phyloP scores from a whole-genome alignment of 2,888 invertebrate species.

The Hirtodrosophila histrioides region DNA sequence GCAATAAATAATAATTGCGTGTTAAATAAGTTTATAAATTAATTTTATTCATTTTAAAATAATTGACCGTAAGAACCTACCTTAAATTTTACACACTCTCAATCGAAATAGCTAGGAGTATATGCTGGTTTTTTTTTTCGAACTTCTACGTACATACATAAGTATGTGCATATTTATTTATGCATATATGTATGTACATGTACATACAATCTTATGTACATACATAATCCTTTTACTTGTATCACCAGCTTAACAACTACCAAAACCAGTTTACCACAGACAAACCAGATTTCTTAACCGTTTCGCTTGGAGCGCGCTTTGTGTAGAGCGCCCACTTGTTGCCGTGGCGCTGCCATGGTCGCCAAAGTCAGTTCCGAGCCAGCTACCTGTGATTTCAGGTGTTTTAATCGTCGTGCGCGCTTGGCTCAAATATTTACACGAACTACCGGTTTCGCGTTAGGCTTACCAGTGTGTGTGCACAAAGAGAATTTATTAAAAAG shows the following conservation, averaged over 20 bases:
- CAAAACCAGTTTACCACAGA: constrained; percentile 52
- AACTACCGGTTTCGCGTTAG: constrained; percentile 48
- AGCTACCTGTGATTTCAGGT: constrained; percentile 69
- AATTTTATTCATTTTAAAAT: no score
- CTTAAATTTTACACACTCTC: background rate
- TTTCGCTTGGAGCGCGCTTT: constrained; percentile 42
- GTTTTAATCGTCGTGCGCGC: constrained; percentile 58
- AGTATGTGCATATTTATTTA: constrained; percentile 5
- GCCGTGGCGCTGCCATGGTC: constrained; percentile 61
- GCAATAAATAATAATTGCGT: no score
- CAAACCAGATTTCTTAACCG: constrained; percentile 63
- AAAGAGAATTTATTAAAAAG: constrained; percentile 25
- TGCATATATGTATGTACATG: background rate
- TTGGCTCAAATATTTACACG: constrained; percentile 42
- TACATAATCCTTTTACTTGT: constrained; percentile 59
- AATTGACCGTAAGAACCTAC: no score
- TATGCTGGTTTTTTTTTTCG: constrained; percentile 19
- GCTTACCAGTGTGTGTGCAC: constrained; percentile 29
- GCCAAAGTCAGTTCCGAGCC: constrained; percentile 72
- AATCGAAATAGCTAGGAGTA: constrained; percentile 6
- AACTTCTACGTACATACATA: constrained; percentile 12
- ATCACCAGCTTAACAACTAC: constrained; percentile 50
- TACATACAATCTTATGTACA: constrained; percentile 20
- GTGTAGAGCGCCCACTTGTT: constrained; percentile 71
- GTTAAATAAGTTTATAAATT: no score